Conservation (phyloP, 2,888 invertebrate genomes). For the Osedax fenrisi region DNA sequence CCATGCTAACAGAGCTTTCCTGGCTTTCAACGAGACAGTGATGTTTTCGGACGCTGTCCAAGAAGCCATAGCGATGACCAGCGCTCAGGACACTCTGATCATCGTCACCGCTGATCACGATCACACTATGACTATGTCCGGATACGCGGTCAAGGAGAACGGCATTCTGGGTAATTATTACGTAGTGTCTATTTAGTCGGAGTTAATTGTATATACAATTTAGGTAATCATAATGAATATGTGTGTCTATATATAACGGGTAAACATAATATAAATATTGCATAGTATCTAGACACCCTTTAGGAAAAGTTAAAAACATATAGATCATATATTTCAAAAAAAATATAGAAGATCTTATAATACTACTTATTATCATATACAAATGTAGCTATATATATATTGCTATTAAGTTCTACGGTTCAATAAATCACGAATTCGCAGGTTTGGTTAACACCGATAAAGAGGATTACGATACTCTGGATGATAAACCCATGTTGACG, state of each 20-base stretch:
- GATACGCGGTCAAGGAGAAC: conserved; percentile 44
- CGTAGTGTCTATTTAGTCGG: too few species aligned
- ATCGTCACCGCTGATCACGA: conserved; percentile 56
- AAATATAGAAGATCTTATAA: neutral
- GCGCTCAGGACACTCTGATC: conserved; percentile 63
- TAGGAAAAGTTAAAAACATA: too few species aligned
- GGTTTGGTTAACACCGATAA: neutral
- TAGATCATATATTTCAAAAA: neutral
- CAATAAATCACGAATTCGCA: neutral
- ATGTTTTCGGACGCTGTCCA: conserved; percentile 64
- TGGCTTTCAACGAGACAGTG: conserved; percentile 66
- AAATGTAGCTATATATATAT: neutral
- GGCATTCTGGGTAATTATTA: conserved; percentile 42
- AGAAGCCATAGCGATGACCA: conserved; percentile 55
- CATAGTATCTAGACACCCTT: too few species aligned
- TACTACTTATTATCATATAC: neutral
- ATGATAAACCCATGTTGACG: conserved; percentile 41
- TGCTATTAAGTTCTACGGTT: neutral
- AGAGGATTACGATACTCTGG: conserved; percentile 24
- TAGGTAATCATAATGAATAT: neutral
- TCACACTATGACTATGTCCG: conserved; percentile 46
- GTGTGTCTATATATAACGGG: neutral
- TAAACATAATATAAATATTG: neutral
- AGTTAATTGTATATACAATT: neutral
- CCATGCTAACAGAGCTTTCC: conserved; percentile 57